A percentile compares a stretch with the other conserved stretches of the same genome.
Evolutionary conservation across 2,888 invertebrate species (phyloP).

Genomic region (Nomada flava): DNA sequence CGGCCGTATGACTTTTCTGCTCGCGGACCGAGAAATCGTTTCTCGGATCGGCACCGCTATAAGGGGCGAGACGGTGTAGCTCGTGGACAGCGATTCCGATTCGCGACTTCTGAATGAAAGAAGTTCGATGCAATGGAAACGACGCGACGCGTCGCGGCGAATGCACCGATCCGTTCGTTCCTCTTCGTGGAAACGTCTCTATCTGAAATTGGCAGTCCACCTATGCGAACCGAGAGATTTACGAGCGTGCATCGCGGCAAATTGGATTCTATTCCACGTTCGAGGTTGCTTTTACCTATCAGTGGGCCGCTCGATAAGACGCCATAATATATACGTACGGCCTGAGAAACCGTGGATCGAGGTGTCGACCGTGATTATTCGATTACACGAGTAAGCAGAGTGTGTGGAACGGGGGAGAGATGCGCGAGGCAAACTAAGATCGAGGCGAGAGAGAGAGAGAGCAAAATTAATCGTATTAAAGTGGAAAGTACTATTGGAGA

Average conservation of each 20-base stretch:
- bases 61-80: slow-evolving; percentile 44
- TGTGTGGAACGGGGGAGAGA: not conserved
- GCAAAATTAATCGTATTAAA: slow-evolving; percentile 29
- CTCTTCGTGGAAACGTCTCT: slow-evolving; percentile 53
- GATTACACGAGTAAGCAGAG: not conserved
- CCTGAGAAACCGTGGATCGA: not conserved
- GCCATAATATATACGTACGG: slow-evolving; percentile 6
- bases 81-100: slow-evolving; percentile 50
- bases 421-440: not conserved
- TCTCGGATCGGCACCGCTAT: slow-evolving; percentile 62
- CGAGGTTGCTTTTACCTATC: not conserved
- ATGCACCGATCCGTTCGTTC: too few species aligned
- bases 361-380: not conserved
- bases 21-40: slow-evolving; percentile 73
- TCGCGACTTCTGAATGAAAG: slow-evolving; percentile 22
- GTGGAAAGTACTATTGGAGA: slow-evolving; percentile 7
- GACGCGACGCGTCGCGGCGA: not conserved
- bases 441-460: not conserved
- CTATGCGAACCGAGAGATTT: slow-evolving; percentile 31
- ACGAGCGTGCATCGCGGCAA: slow-evolving; percentile 40
- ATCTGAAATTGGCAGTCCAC: slow-evolving; percentile 56
- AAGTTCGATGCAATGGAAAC: slow-evolving; percentile 32
- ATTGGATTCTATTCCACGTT: slow-evolving; percentile 51
- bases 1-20: slow-evolving; percentile 64
- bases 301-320: not conserved